phyloP scores from a whole-genome alignment of 2,888 invertebrate genomes.

The Hypselothyrea guttata region DNA sequence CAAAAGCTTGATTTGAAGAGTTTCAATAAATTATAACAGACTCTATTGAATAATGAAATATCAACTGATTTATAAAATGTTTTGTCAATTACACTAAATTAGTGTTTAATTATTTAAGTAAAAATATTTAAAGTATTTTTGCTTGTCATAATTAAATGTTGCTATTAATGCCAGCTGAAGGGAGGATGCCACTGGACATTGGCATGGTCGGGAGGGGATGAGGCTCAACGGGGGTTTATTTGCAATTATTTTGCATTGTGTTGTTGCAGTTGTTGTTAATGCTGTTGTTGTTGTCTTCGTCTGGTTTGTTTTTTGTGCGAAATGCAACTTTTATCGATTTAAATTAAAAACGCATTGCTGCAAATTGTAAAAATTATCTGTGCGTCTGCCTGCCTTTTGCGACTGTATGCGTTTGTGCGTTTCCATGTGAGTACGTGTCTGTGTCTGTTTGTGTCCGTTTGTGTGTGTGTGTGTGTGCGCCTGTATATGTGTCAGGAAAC shows the following conservation, averaged over 20 bases:
- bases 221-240: conserved; percentile 32
- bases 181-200: conserved; percentile 1
- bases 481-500: conserved; percentile 59
- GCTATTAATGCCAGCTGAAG: conserved; percentile 33
- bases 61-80: no score
- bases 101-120: no score
- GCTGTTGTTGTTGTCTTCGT: conserved; percentile 53
- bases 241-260: conserved; percentile 66
- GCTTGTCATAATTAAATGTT: conserved; percentile 51
- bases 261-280: conserved; percentile 37
- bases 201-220: not conserved
- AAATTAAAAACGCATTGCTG: conserved; percentile 76
- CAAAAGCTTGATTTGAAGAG: no score
- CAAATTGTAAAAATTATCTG: conserved; percentile 75
- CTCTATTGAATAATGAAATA: no score
- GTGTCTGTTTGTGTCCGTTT: conserved; percentile 15
- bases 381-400: conserved; percentile 32
- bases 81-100: no score
- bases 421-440: conserved; percentile 12
- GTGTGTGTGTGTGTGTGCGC: conserved; percentile 15
- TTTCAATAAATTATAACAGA: no score
- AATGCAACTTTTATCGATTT: conserved; percentile 76
- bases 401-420: conserved; percentile 42
- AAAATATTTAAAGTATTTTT: conserved; percentile 18
- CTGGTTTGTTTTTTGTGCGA: conserved; percentile 69